Percentiles rank a stretch among this genome's conserved stretches.
Conservation (phyloP, 1,140 invertebrate species). For the Ganaspis sp. region DNA sequence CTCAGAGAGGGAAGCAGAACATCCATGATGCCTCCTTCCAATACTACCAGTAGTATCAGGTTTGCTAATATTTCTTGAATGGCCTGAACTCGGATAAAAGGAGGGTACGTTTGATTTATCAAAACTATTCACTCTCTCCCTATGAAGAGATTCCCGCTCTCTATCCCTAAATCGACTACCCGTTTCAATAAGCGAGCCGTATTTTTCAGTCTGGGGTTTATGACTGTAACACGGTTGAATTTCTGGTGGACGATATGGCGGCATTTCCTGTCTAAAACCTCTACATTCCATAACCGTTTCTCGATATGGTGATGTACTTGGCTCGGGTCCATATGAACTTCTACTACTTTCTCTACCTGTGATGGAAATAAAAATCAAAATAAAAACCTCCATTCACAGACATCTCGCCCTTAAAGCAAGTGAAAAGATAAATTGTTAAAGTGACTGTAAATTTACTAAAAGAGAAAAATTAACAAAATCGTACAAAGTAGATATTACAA, state of each 20-base stretch:
- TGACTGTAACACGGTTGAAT: constrained; percentile 65
- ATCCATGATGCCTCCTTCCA: constrained; percentile 69
- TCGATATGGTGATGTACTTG: constrained; percentile 71
- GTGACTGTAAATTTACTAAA: no score
- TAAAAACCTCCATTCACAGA: no score
- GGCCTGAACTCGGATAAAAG: constrained; percentile 66
- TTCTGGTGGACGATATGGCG: constrained; percentile 68
- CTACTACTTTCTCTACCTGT: constrained; percentile 66
- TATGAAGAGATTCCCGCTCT: constrained; percentile 64
- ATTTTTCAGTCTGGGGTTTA: constrained; percentile 69
- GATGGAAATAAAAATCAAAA: constrained; percentile 41
- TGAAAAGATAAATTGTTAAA: no score
- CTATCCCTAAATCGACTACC: constrained; percentile 61
- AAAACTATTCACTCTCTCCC: constrained; percentile 72
- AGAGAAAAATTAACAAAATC: no score
- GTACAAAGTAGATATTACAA: no score
- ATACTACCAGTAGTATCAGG: constrained; percentile 69
- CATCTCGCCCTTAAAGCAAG: no score
- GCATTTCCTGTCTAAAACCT: constrained; percentile 68
- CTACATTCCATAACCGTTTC: constrained; percentile 66
- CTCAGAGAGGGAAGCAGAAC: constrained; percentile 69
- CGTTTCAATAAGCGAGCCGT: constrained; percentile 68
- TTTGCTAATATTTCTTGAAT: constrained; percentile 64
- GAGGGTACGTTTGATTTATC: constrained; percentile 66
- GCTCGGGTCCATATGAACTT: constrained; percentile 66